Evolutionary conservation across 2,113 vertebrate species (phyloP).

Genomic region (Chunga burmeisteri): DNA sequence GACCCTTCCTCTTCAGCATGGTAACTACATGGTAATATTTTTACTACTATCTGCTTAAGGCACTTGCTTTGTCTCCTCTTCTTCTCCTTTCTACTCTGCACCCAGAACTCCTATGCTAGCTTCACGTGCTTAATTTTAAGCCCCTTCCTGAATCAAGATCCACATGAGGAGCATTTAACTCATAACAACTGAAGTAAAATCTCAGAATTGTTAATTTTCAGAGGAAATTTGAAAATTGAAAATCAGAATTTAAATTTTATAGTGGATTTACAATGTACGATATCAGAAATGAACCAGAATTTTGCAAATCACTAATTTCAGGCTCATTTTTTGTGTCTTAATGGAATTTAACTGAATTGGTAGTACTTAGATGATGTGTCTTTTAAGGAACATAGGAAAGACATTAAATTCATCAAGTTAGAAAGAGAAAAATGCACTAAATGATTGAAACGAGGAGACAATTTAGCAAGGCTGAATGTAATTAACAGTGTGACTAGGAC

Average conservation of each 20-base stretch:
- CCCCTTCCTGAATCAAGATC: neutral
- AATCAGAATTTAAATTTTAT: neutral
- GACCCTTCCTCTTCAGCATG: neutral
- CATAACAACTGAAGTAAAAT: neutral
- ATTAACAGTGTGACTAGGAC: neutral
- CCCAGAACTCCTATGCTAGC: neutral
- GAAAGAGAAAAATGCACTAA: neutral
- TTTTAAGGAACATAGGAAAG: neutral
- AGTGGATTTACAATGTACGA: accelerated
- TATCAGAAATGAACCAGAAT: neutral
- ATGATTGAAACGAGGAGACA: neutral
- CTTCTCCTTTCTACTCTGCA: neutral
- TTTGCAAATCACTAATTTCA: neutral
- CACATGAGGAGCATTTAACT: neutral
- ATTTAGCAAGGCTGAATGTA: neutral
- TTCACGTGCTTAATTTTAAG: neutral
- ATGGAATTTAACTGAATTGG: neutral
- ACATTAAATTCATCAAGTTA: neutral
- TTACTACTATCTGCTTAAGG: neutral
- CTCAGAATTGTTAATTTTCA: neutral
- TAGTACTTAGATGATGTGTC: neutral
- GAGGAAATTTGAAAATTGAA: neutral
- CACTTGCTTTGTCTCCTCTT: neutral
- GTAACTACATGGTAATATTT: neutral
- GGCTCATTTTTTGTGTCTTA: neutral